Base-by-base conservation (phyloP, 1,140 invertebrate species). In the Calephelis virginiensis region DNA sequence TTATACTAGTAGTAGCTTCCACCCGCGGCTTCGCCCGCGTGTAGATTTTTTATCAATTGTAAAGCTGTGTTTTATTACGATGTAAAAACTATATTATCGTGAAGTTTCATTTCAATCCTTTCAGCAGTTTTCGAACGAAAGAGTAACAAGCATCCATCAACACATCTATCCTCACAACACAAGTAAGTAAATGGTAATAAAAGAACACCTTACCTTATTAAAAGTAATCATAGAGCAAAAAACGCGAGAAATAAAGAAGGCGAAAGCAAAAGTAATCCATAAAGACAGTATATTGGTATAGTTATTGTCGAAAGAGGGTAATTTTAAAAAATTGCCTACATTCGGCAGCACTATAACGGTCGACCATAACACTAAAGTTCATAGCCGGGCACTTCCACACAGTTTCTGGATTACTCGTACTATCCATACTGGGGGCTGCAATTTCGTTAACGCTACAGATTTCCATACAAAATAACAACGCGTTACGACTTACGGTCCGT, bases 291-390 rank as follows among this genome's bases (percentile, higher is more conserved):
- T 86, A 89, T 86, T 89, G 85, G 85, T 85, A 89, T 84, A 89
- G 85, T 85, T 82, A 86, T 83, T 77, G 79, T 77, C 49, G 67
- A 74, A 69, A 49, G 77, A 73, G 74, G 80, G 82, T 84, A 83
- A 87, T 90, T 87, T 86, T 85, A 78, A 83, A 88, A 87, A 90
- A 90, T 83, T 84, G 81, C 84, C 79, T 78, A 80, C 80, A 83
- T 81, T 85, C 72, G 75, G 77, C 70, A 83, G 76, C 79, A 82
- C 81, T 85, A 82, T 86, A 86, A 89, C 82, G 80, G 77, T 63
- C n/a, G 68, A 71, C 80, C 68, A 89, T 90, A 90, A 90, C 85
- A 90, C 81, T 90, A 86, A 88, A 83, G 85, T 84, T 88, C 85
- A 89, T 86, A 83, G 82, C 83, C 81, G 70, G 83, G 83, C 74